Conservation (phyloP, 2,888 invertebrate genomes). For the Drosophila mimetica region DNA sequence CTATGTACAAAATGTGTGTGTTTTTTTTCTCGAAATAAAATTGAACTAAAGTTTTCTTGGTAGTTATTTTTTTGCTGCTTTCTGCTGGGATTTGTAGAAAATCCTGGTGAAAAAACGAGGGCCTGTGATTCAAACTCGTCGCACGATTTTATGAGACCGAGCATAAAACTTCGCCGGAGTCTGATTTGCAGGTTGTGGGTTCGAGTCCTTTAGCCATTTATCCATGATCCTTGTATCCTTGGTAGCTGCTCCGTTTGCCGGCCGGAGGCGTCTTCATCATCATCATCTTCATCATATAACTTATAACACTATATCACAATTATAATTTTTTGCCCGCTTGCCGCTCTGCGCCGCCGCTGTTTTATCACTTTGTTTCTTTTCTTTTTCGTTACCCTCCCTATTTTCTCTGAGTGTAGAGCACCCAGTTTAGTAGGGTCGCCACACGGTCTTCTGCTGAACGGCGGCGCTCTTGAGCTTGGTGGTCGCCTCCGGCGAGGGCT, state of each 20-base stretch:
- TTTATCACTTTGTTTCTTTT: conserved; percentile 47
- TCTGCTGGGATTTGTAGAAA: conserved; percentile 22
- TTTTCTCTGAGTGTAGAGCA: no score
- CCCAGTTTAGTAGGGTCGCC: conserved; percentile 91
- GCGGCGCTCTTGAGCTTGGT: conserved; percentile 86
- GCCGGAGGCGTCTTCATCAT: conserved; percentile 56
- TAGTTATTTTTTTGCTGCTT: conserved; percentile 21
- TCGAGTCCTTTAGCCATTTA: conserved; percentile 1
- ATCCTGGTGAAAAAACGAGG: conserved; percentile 33
- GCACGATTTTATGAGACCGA: conserved; percentile 81
- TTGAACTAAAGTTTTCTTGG: conserved; percentile 52
- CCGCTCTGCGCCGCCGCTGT: conserved; percentile 66
- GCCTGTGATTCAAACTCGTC: conserved; percentile 66
- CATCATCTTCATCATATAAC: conserved; percentile 39
- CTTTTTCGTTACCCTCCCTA: no score
- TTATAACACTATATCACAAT: conserved; percentile 83
- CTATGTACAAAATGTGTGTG: conserved; percentile 38
- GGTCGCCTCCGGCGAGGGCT: conserved; percentile 84
- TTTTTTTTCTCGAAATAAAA: conserved; percentile 33
- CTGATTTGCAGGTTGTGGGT: conserved; percentile 45
- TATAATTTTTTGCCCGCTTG: conserved; percentile 50
- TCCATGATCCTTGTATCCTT: not conserved
- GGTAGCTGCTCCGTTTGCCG: conserved; percentile 59
- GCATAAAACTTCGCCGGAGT: conserved; percentile 82
- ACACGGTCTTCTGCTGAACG: conserved; percentile 88